These are phyloP conservation scores for Drosophila melanosoma DNA, from an alignment of 2,888 invertebrate species.

Conservation along the genomic window DNA sequence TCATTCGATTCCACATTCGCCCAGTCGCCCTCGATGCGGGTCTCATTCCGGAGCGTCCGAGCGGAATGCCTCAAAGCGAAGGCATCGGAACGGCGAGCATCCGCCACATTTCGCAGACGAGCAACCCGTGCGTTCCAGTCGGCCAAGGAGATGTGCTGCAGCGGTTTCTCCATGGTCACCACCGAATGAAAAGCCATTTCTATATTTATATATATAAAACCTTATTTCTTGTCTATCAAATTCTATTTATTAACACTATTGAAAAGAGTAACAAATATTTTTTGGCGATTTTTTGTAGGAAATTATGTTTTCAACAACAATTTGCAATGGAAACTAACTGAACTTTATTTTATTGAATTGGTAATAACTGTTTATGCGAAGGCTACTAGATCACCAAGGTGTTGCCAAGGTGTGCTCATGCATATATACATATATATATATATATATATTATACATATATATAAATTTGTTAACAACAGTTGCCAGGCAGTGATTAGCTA, in stretches of 20 bases:
- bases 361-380: constrained; percentile 20
- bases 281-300: constrained; percentile 3
- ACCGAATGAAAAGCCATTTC: constrained; percentile 85
- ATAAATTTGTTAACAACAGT: background rate
- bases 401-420: background rate
- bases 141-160: constrained; percentile 89
- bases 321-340: constrained; percentile 27
- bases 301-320: constrained; percentile 25
- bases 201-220: background rate
- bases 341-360: background rate
- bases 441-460: background rate
- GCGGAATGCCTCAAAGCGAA: constrained; percentile 90
- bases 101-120: constrained; percentile 89
- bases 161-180: constrained; percentile 88
- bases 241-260: constrained; percentile 2
- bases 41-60: constrained; percentile 90
- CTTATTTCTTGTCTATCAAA: constrained; percentile 1
- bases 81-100: constrained; percentile 89
- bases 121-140: constrained; percentile 91
- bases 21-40: constrained; percentile 91
- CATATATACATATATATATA: background rate
- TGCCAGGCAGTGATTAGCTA: background rate
- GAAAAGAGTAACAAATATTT: background rate
- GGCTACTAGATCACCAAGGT: constrained; percentile 57
- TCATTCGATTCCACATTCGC: constrained; percentile 92